Evolutionary conservation across 1,140 invertebrate genomes (phyloP), one percentile per base, ranked within the genome.

Genomic region (Caerostris darwini): DNA sequence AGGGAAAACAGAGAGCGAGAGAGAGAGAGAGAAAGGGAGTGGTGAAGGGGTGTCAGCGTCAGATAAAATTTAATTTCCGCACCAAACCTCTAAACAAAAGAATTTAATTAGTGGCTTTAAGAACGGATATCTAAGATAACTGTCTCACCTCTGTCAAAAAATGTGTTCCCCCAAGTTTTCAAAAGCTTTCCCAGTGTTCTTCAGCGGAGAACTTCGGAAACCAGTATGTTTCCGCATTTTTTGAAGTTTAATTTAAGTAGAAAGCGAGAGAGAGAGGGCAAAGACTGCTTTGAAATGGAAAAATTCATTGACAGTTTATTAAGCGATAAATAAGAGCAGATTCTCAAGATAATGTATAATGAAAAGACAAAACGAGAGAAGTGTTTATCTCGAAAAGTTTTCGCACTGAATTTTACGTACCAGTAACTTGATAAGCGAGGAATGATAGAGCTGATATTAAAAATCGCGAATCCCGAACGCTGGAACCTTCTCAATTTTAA

Each of bases 51-150:
- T 34, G 56, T 50, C 59, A 34, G 59, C n/a, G 56, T 91, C 58
- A 57, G 90, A 91, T 91, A 71, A 91, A 91, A 91, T 91, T 91
- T 91, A 91, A 91, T 91, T 91, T 91, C 90, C 90, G 90, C 54
- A 82, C 10, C 77, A 91, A 91, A 82, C 71, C 90, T 81, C 69
- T 53, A 82, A 91, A 91, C 90, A 91, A 91, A 57, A 89, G 87
- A 89, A 91, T 91, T 91, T 91, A 91, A 91, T 91, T 91, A 91
- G 58, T 91, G 90, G 57, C 71, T 81, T 81, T 82, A 91, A 91
- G 90, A 82, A 91, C 53, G 71, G 90, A n/a, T 56, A 53, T 81
- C 56, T 59, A 81, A 67, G 71, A 91, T 82, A 61, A 91, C 69
- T 61, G 54, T 77, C 71, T 56, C 90, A 81, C 57, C 58, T 50